A percentile compares a stretch with the other conserved stretches of the same genome.
These are phyloP conservation scores for Spermophilus dauricus DNA, from an alignment of 2,113 vertebrate genomes.

Conservation along the genomic window DNA sequence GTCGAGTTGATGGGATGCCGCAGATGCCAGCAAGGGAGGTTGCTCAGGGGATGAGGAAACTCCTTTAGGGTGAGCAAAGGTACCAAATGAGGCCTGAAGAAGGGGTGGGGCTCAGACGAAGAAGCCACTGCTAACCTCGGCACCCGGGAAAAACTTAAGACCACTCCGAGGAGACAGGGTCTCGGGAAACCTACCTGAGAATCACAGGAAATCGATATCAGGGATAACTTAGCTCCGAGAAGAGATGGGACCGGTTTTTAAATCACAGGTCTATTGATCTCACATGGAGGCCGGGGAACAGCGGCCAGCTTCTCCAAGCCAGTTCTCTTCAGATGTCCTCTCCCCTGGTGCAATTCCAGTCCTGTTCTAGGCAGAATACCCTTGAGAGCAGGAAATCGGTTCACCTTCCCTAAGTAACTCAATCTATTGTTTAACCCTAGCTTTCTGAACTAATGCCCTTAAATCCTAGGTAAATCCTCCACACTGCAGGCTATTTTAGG, in stretches of 20 bases:
- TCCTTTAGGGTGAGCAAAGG: not conserved
- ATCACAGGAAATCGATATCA: conserved; percentile 21
- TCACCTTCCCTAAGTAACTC: conserved; percentile 71
- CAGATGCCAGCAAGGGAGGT: too few species aligned
- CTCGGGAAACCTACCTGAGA: conserved; percentile 41
- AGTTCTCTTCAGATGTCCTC: not conserved
- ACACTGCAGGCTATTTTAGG: conserved; percentile 61
- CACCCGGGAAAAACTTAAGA: not conserved
- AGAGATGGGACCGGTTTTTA: conserved; percentile 58
- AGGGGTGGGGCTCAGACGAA: not conserved
- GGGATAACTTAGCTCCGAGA: conserved; percentile 52
- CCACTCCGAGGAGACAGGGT: conserved; percentile 31
- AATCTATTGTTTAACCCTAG: conserved; percentile 79
- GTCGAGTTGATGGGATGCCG: not conserved
- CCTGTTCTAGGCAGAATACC: conserved; percentile 39
- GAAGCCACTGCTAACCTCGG: conserved; percentile 10
- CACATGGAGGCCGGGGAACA: not conserved
- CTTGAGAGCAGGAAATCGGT: conserved; percentile 71
- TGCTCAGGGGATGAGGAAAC: not conserved
- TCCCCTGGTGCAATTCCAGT: not conserved
- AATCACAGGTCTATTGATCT: conserved; percentile 62
- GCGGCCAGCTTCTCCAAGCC: not conserved
- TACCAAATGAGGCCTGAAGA: not conserved
- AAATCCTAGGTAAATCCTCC: conserved; percentile 78
- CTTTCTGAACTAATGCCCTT: conserved; percentile 75